phyloP scores from a whole-genome alignment of 1,140 invertebrate genomes.

The Papilio polyxenes region DNA sequence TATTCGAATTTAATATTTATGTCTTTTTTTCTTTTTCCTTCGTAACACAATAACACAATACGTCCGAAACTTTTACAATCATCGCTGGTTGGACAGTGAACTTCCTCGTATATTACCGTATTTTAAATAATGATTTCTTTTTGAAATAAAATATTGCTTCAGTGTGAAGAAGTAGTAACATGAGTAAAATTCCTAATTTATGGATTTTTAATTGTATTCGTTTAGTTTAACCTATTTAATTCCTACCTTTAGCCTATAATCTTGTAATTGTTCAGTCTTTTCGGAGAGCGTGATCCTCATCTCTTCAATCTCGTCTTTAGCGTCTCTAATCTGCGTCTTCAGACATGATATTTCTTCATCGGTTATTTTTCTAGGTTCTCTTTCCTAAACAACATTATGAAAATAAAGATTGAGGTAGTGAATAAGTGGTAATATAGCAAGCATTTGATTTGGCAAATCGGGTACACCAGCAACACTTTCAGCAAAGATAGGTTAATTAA shows the following conservation, averaged over 20 bases:
- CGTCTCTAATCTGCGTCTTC: conserved; percentile 80
- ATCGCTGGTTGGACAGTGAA: not conserved
- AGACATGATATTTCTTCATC: conserved; percentile 54
- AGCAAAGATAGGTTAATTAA: too few relatives aligned
- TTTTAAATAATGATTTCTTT: not conserved
- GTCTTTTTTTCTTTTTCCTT: too few relatives aligned
- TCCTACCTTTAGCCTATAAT: conserved; percentile 85
- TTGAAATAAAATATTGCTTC: not conserved
- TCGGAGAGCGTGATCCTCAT: conserved; percentile 84
- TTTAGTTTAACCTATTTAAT: not conserved
- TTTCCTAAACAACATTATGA: conserved; percentile 9
- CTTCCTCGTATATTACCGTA: not conserved
- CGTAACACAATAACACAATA: too few relatives aligned
- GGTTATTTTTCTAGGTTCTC: conserved; percentile 57
- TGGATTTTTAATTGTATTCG: not conserved
- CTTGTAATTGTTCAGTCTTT: conserved; percentile 85
- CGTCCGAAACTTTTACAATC: not conserved
- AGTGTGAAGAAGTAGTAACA: not conserved
- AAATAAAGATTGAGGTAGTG: not conserved
- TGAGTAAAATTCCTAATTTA: not conserved
- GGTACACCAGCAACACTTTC: too few relatives aligned
- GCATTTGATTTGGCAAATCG: too few relatives aligned
- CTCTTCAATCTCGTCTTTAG: conserved; percentile 85
- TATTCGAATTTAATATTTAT: too few relatives aligned
- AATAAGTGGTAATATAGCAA: not conserved